Evolutionary conservation across 2,888 invertebrate genomes (phyloP).

Genomic region (Brenthis ino): DNA sequence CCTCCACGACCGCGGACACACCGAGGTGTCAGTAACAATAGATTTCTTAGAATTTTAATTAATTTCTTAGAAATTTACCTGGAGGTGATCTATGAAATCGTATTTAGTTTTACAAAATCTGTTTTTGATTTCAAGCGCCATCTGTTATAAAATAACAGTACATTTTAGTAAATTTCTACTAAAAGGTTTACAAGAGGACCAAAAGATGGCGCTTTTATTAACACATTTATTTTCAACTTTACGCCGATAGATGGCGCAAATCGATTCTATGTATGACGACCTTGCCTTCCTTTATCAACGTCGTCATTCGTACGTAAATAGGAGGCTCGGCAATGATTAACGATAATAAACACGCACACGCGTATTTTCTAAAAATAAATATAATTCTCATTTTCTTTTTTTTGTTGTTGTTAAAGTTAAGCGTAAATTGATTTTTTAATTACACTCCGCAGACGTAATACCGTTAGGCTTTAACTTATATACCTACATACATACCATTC

Average conservation of each 20-base stretch:
- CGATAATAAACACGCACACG: constrained; percentile 6
- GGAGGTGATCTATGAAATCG: too few relatives aligned
- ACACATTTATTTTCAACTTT: background rate
- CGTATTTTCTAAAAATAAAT: constrained; percentile 22
- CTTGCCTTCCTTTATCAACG: constrained; percentile 32
- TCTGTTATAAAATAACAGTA: constrained; percentile 1
- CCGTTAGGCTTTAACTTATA: background rate
- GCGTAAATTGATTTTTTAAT: background rate
- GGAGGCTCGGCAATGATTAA: constrained; percentile 37
- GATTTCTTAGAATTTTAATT: too few relatives aligned
- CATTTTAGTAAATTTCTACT: background rate
- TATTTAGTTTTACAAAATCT: too few relatives aligned
- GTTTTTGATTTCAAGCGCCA: constrained; percentile 4
- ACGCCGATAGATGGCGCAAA: constrained; percentile 23
- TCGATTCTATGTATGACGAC: constrained; percentile 7
- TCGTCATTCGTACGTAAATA: constrained; percentile 34
- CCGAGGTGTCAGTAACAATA: too few relatives aligned
- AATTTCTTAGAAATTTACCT: too few relatives aligned
- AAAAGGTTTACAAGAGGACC: background rate
- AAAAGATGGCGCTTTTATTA: constrained; percentile 12
- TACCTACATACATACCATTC: background rate
- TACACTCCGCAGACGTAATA: background rate
- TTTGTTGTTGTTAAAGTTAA: background rate
- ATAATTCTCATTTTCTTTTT: background rate
- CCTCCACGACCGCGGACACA: too few relatives aligned